phyloP scores from a whole-genome alignment of 2,888 invertebrate species.

The Cheilosia vulpina region DNA sequence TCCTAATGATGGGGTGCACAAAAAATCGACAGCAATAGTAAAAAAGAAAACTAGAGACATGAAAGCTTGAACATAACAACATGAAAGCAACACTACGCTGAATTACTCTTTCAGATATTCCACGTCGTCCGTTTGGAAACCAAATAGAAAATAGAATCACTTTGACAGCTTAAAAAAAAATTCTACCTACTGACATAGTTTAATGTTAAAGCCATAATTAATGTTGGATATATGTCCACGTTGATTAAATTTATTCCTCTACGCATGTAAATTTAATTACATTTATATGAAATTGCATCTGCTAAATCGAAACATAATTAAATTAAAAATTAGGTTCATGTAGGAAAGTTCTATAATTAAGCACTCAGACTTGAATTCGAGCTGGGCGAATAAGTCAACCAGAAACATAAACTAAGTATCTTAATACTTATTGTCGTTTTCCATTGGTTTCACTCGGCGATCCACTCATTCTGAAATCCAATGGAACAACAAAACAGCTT shows the following conservation, averaged over 20 bases:
- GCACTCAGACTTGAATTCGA: too few species aligned
- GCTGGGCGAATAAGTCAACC: too few species aligned
- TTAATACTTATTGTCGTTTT: too few species aligned
- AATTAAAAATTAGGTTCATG: too few species aligned
- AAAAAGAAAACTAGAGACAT: constrained; percentile 15
- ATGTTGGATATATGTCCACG: background rate
- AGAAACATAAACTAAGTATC: too few species aligned
- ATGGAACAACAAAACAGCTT: too few species aligned
- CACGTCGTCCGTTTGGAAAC: constrained; percentile 16
- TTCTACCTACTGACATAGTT: background rate
- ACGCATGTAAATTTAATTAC: too few species aligned
- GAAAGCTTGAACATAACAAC: constrained; percentile 24
- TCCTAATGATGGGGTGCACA: constrained; percentile 61
- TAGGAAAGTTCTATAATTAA: too few species aligned
- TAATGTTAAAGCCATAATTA: constrained; percentile 12
- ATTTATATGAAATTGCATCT: too few species aligned
- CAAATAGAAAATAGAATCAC: background rate
- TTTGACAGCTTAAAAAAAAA: background rate
- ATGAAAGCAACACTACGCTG: constrained; percentile 29
- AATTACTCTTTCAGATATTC: constrained; percentile 11
- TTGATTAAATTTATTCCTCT: background rate
- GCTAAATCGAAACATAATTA: too few species aligned
- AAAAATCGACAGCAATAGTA: constrained; percentile 15
- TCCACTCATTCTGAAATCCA: too few species aligned
- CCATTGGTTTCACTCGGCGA: too few species aligned